These are phyloP conservation scores for Dryobota labecula DNA, from an alignment of 2,888 invertebrate species.

Conservation along the genomic window DNA sequence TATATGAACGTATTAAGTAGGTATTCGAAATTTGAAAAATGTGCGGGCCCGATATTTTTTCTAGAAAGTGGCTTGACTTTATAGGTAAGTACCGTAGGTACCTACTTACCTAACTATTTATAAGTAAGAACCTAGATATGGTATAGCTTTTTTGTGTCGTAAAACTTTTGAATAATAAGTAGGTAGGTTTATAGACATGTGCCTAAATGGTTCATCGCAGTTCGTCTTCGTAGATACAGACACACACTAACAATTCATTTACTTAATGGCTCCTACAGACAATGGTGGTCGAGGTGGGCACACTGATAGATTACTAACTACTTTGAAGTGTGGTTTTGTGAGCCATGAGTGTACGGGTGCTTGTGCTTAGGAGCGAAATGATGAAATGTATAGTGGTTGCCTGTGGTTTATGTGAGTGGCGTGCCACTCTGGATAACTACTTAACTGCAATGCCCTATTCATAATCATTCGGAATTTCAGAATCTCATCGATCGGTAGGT, in stretches of 20 bases:
- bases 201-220: slow-evolving; percentile 1
- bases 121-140: no score
- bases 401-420: slow-evolving; percentile 40
- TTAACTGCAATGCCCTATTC: not conserved
- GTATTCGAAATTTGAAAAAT: not conserved
- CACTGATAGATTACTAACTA: slow-evolving; percentile 56
- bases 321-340: slow-evolving; percentile 55
- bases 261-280: slow-evolving; percentile 56
- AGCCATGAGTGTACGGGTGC: slow-evolving; percentile 41
- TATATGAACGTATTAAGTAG: no score
- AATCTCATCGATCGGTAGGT: not conserved
- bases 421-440: not conserved
- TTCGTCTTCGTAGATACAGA: slow-evolving; percentile 29
- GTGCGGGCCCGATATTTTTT: no score
- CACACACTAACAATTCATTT: slow-evolving; percentile 32
- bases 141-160: not conserved
- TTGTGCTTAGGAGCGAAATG: slow-evolving; percentile 36
- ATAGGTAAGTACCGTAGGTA: not conserved
- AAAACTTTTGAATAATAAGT: not conserved
- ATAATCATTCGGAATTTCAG: not conserved
- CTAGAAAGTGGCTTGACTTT: not conserved
- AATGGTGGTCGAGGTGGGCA: slow-evolving; percentile 45
- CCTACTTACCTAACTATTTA: not conserved
- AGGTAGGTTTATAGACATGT: not conserved
- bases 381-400: slow-evolving; percentile 27